Conservation (phyloP, 2,797 vertebrate genomes). For the Champsocephalus gunnari region DNA sequence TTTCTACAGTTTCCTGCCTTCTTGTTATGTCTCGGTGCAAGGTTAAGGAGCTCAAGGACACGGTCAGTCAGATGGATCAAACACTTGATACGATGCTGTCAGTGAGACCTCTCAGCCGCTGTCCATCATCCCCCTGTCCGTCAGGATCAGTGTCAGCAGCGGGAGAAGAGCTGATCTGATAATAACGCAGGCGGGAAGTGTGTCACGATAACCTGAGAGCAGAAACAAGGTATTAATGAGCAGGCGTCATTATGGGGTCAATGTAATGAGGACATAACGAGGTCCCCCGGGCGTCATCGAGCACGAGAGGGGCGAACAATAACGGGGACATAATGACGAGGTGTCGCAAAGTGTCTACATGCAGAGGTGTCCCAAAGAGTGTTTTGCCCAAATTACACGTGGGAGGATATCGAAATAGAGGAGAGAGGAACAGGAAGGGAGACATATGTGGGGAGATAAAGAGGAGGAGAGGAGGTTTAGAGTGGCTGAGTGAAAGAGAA, state of each 20-base stretch:
- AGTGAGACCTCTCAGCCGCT: not conserved
- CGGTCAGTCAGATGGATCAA: conserved; percentile 4
- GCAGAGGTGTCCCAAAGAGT: conserved; percentile 42
- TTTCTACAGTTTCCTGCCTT: not conserved
- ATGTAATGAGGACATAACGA: conserved; percentile 56
- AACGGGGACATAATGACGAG: conserved; percentile 58
- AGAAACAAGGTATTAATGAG: conserved; percentile 61
- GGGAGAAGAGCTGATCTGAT: not conserved
- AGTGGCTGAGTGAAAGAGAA: conserved; percentile 32
- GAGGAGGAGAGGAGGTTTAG: conserved; percentile 3
- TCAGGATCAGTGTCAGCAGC: conserved; percentile 5
- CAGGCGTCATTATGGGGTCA: conserved; percentile 51
- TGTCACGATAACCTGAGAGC: conserved; percentile 42
- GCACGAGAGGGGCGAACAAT: conserved; percentile 32
- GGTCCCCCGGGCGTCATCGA: conserved; percentile 49
- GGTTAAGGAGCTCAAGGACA: conserved; percentile 5
- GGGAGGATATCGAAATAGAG: not conserved
- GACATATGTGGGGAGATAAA: conserved; percentile 23
- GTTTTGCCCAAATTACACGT: conserved; percentile 66
- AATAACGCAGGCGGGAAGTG: conserved; percentile 6
- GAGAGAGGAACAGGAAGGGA: conserved; percentile 5
- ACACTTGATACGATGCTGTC: not conserved
- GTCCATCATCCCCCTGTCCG: conserved; percentile 11
- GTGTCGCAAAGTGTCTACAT: conserved; percentile 36
- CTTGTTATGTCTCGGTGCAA: not conserved